A percentile compares a stretch with the other conserved stretches of the same genome.
These are phyloP conservation scores for Bombus superbus DNA, from an alignment of 1,140 invertebrate species.

Conservation along the genomic window DNA sequence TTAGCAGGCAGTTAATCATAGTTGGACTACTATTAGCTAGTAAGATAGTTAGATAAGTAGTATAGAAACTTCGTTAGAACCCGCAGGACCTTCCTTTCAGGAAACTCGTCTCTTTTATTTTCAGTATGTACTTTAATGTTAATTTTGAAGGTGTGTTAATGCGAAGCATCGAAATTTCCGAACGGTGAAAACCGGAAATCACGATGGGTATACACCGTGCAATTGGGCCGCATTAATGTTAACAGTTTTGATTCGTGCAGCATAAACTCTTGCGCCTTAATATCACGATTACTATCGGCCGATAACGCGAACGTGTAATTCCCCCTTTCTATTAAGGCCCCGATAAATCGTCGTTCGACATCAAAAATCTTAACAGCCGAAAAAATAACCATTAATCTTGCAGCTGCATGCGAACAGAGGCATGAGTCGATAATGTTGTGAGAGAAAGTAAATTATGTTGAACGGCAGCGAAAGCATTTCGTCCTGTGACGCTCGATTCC, in stretches of 20 bases:
- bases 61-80: neutral
- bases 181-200: neutral
- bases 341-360: constrained; percentile 49
- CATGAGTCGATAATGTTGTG: constrained; percentile 51
- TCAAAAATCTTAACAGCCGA: constrained; percentile 43
- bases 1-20: no score
- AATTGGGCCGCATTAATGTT: neutral
- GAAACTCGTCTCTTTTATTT: neutral
- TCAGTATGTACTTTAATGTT: neutral
- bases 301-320: constrained; percentile 40
- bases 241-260: constrained; percentile 3
- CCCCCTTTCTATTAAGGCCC: constrained; percentile 29
- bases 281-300: constrained; percentile 12
- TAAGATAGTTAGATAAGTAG: no score
- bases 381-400: constrained; percentile 54
- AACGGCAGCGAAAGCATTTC: constrained; percentile 40
- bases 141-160: neutral
- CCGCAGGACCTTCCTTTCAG: neutral
- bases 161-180: neutral
- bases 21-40: no score
- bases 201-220: neutral
- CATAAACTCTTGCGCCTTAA: constrained; percentile 6
- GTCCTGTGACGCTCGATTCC: constrained; percentile 10
- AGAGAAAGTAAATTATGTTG: constrained; percentile 68
- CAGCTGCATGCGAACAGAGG: constrained; percentile 56